These are phyloP conservation scores for Chrysina gloriosa DNA, from an alignment of 2,888 invertebrate species.

Conservation along the genomic window DNA sequence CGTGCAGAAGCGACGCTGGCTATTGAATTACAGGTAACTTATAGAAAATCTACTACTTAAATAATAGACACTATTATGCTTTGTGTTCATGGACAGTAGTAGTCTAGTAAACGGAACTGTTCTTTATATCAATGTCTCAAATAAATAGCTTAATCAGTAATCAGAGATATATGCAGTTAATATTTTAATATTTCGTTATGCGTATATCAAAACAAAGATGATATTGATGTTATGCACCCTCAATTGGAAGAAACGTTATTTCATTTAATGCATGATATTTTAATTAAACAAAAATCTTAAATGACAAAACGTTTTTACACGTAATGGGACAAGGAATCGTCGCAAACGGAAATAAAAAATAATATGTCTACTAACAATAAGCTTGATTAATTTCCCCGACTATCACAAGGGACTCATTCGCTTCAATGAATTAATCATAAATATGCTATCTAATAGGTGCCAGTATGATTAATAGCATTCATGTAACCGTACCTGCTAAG, in stretches of 20 bases:
- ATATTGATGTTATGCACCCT: too few relatives aligned
- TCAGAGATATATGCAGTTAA: too few relatives aligned
- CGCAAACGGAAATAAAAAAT: conserved; percentile 21
- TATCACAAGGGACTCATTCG: conserved; percentile 28
- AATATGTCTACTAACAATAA: conserved; percentile 16
- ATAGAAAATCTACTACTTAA: too few relatives aligned
- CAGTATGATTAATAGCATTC: conserved; percentile 37
- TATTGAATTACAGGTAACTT: too few relatives aligned
- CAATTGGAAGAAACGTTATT: not conserved
- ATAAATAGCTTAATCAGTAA: too few relatives aligned
- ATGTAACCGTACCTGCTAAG: conserved; percentile 32
- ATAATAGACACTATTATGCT: too few relatives aligned
- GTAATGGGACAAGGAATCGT: not conserved
- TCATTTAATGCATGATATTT: conserved; percentile 13
- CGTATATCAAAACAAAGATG: too few relatives aligned
- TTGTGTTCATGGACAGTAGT: too few relatives aligned
- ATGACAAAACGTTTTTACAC: conserved; percentile 2
- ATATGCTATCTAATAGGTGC: conserved; percentile 28
- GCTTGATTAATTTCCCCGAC: conserved; percentile 25
- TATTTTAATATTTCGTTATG: too few relatives aligned
- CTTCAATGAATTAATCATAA: conserved; percentile 39
- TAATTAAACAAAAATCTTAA: conserved; percentile 29
- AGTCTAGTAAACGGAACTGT: too few relatives aligned
- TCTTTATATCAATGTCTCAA: too few relatives aligned
- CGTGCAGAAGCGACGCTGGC: too few relatives aligned